These are phyloP conservation scores for Drosophila cardini DNA, from an alignment of 1,140 invertebrate genomes.

Conservation along the genomic window DNA sequence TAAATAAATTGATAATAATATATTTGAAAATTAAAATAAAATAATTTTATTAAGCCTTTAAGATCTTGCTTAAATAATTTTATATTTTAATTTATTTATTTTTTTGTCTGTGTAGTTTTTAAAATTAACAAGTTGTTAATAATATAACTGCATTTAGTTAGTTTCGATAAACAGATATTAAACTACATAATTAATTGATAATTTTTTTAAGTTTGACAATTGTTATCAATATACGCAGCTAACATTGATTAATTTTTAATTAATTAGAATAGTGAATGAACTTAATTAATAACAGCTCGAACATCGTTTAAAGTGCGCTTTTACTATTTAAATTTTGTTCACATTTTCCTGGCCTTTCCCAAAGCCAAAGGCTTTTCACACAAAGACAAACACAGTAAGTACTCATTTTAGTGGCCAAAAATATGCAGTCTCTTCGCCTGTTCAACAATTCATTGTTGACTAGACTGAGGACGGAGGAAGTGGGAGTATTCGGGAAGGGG, in stretches of 20 bases:
- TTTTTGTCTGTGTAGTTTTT: too few relatives aligned
- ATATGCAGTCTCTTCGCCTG: slow-evolving; percentile 36
- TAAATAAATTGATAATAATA: not conserved
- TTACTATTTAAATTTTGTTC: slow-evolving; percentile 6
- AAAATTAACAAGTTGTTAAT: too few relatives aligned
- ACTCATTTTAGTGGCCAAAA: slow-evolving; percentile 53
- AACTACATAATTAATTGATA: not conserved
- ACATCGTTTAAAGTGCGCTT: slow-evolving; percentile 25
- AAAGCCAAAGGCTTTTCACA: slow-evolving; percentile 35
- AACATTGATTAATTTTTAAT: slow-evolving; percentile 16
- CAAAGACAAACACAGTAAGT: slow-evolving; percentile 51
- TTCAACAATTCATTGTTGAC: slow-evolving; percentile 13
- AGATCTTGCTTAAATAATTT: too few relatives aligned
- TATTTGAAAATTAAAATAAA: too few relatives aligned
- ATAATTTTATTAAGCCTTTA: too few relatives aligned
- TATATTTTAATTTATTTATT: too few relatives aligned
- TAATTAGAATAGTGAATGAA: slow-evolving; percentile 10
- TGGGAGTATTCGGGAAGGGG: not conserved
- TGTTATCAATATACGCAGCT: not conserved
- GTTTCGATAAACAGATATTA: not conserved
- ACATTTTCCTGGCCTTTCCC: slow-evolving; percentile 27
- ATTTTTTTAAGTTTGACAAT: slow-evolving; percentile 13
- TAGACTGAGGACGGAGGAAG: not conserved
- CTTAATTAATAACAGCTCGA: slow-evolving; percentile 23
- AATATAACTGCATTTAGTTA: not conserved